Evolutionary conservation across 2,888 invertebrate species (phyloP).

Genomic region (Aphrophora alni): DNA sequence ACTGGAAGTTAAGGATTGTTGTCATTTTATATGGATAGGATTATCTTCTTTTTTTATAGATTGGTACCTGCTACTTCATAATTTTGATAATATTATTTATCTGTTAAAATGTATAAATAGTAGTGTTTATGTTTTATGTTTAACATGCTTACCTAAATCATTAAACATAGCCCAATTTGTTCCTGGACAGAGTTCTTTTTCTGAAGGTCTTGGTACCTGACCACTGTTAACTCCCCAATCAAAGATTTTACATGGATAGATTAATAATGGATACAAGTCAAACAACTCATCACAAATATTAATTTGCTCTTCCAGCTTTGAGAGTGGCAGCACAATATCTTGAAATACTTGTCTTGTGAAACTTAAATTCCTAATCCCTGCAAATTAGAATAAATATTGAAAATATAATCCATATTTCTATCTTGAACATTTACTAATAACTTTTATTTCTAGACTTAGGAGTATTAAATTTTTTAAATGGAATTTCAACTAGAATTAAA

Average conservation of each 20-base stretch:
- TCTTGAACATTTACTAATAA: no score
- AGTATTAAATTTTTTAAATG: no score
- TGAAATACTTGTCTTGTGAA: slow-evolving; percentile 72
- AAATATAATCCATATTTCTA: no score
- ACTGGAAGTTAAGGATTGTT: no score
- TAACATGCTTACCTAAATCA: slow-evolving; percentile 60
- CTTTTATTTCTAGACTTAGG: no score
- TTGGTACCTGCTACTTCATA: no score
- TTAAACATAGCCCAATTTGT: slow-evolving; percentile 74
- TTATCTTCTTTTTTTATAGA: no score
- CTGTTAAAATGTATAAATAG: no score
- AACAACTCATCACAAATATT: slow-evolving; percentile 65
- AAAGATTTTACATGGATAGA: slow-evolving; percentile 72
- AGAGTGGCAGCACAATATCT: slow-evolving; percentile 72
- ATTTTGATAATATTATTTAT: no score
- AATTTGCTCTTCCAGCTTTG: slow-evolving; percentile 69
- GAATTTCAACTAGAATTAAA: no score
- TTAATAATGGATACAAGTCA: slow-evolving; percentile 70
- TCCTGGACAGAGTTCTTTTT: slow-evolving; percentile 67
- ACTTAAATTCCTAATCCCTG: slow-evolving; percentile 66
- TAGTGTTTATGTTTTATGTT: no score
- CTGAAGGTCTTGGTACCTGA: slow-evolving; percentile 64
- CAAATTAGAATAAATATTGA: background rate
- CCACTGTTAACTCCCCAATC: slow-evolving; percentile 67
- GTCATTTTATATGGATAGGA: no score